Conservation (phyloP, 2,888 invertebrate genomes). For the Dynastes maya region DNA sequence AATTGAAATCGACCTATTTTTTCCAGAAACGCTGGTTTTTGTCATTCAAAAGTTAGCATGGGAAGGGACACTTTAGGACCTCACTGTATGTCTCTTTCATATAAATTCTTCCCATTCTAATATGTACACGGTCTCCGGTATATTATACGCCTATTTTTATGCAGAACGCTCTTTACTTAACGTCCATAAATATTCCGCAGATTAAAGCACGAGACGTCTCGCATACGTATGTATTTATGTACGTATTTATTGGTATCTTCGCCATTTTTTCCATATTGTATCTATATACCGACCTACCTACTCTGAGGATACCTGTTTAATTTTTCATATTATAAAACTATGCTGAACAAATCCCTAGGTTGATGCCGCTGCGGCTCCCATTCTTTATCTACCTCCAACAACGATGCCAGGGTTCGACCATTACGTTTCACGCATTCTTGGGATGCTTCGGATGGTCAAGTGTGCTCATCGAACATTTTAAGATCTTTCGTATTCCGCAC, state of each 20-base stretch:
- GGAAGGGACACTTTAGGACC: too few relatives aligned
- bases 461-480: conserved; percentile 27
- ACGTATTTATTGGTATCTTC: conserved; percentile 19
- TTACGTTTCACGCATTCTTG: conserved; percentile 23
- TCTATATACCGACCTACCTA: not conserved
- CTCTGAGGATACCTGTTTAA: not conserved
- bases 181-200: conserved; percentile 39
- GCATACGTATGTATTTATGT: conserved; percentile 14
- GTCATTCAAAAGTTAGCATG: too few relatives aligned
- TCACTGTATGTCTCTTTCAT: not conserved
- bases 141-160: conserved; percentile 20
- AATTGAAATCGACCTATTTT: too few relatives aligned
- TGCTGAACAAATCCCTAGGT: conserved; percentile 2
- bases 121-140: not conserved
- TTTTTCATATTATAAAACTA: conserved; percentile 26
- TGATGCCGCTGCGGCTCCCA: conserved; percentile 21
- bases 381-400: not conserved
- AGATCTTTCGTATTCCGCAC: conserved; percentile 29
- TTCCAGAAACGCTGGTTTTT: too few relatives aligned
- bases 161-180: conserved; percentile 30
- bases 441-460: conserved; percentile 14
- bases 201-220: conserved; percentile 22
- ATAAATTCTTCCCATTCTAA: not conserved
- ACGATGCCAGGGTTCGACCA: conserved; percentile 7
- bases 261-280: conserved; percentile 3